phyloP scores from a whole-genome alignment of 2,888 invertebrate genomes.

The Venustoraphidia nigricollis region DNA sequence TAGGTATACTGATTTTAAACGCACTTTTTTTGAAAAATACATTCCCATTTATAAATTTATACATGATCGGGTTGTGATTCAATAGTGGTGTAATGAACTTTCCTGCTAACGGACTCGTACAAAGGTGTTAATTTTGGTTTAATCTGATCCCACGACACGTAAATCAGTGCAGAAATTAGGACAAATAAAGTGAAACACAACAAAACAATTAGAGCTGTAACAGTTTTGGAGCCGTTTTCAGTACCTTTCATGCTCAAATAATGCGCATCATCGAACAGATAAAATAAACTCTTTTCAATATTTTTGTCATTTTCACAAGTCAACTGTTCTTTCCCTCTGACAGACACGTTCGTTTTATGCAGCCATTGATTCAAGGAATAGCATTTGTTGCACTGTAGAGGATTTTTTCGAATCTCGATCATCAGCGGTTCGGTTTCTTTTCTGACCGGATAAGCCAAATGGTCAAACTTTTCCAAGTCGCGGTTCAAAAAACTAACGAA shows the following conservation, averaged over 20 bases:
- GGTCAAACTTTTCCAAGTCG: conserved; percentile 40
- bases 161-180: conserved; percentile 39
- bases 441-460: conserved; percentile 27
- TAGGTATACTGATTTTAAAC: no score
- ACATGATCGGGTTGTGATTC: conserved; percentile 26
- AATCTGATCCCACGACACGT: conserved; percentile 42
- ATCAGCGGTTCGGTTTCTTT: conserved; percentile 31
- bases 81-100: conserved; percentile 59
- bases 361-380: conserved; percentile 47
- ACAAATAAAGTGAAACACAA: conserved; percentile 36
- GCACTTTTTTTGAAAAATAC: no score
- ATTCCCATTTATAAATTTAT: conserved; percentile 1
- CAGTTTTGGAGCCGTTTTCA: conserved; percentile 16
- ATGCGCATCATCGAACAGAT: neutral
- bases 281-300: conserved; percentile 21
- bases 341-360: conserved; percentile 38
- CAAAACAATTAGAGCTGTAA: conserved; percentile 29
- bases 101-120: conserved; percentile 46
- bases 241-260: neutral
- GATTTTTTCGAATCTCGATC: conserved; percentile 49
- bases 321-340: conserved; percentile 38
- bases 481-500: conserved; percentile 38
- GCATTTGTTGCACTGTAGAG: conserved; percentile 52
- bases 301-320: conserved; percentile 31
- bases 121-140: conserved; percentile 41